Base-by-base conservation (phyloP, 2,888 invertebrate genomes). In the Agapetus fuscipes region DNA sequence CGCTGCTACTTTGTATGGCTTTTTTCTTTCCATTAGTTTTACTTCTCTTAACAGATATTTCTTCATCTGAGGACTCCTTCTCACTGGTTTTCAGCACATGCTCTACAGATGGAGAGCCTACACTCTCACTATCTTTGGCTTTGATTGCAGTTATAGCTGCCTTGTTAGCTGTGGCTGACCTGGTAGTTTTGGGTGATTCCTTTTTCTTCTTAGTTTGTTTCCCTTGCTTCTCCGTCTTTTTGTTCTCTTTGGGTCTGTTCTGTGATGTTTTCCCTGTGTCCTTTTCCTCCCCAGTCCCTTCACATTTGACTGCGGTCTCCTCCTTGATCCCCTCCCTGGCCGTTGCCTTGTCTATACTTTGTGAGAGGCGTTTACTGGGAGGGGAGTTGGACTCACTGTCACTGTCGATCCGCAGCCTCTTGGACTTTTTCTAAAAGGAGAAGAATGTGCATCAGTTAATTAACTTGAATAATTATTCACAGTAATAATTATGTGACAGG, bases 331-430 rank as follows among this genome's bases (percentile, higher is more conserved):
- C n/a, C n/a, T n/a, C n/a, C n/a, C n/a, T n/a, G n/a, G n/a, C n/a
- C n/a, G n/a, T n/a, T n/a, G n/a, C n/a, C n/a, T n/a, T n/a, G n/a
- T n/a, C n/a, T n/a, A n/a, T n/a, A n/a, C n/a, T n/a, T n/a, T n/a
- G n/a, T n/a, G n/a, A n/a, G n/a, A n/a, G n/a, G 30, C 33, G 33
- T 41, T 35, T 37, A 34, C 33, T 17, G 24, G 48, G 40, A 5
- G 49, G 41, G 10, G 50, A 40, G 20, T 52, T 45, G 1, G 56
- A 49, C 9, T 61, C 63, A 51, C 60, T 58, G 6, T 56, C 60
- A 50, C 58, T 61, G 44, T 58, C 56, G 17, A 62, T 36, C 29
- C 66, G 51, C 10, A 56, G 51, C 36, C 66, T 56, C 49, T 67
- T 67, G 1, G 57, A 53, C 25, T 24, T 37, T 33, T 47, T 56